Base-by-base conservation (phyloP, 2,888 invertebrate species). In the Agriopis leucophaearia region DNA sequence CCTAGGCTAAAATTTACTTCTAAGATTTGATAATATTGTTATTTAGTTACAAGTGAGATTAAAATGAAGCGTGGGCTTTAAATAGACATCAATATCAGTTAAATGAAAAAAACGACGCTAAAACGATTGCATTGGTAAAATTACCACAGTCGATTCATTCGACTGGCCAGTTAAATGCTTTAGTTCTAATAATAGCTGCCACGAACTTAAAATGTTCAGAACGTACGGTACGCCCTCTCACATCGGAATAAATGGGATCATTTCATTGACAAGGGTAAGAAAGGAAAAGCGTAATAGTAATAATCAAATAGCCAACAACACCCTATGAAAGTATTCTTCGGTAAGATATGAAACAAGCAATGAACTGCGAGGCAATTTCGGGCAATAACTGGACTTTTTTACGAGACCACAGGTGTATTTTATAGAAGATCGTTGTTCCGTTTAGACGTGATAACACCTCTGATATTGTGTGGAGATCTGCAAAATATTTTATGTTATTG, bases 401-500 rank as follows among this genome's bases (percentile, higher is more conserved):
- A 86, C 83, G 83, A 80, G 84, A 85, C 86, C 87, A 78, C 90
- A 89, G 89, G 88, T 90, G 90, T 86, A 83, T 81, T 88, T 90
- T 88, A 90, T 88, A 83, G 85, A 81, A 82, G 81, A 77, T 74
- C 81, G 82, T 75, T 82, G 81, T 81, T 81, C 80, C 79, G 75
- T 83, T 84, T 85, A 86, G 86, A 82, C 75, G 77, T 74, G 78
- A 71, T 72, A 78, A 82, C 80, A 85, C 84, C 78, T 84, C 81
- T 79, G 76, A 80, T 83, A 82, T 82, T 81, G 74, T 82, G 75
- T 78, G 75, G 69, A 67, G 56, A 48, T 42, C 64, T 67, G 61
- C 54, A 27, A 42, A 57, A 69, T 71, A 57, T 70, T 64, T 60
- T 56, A 59, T 64, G 62, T 44, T 66, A 64, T 70, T 68, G 36